Evolutionary conservation across 2,797 vertebrate species (phyloP).

Genomic region (Hybognathus amarus): DNA sequence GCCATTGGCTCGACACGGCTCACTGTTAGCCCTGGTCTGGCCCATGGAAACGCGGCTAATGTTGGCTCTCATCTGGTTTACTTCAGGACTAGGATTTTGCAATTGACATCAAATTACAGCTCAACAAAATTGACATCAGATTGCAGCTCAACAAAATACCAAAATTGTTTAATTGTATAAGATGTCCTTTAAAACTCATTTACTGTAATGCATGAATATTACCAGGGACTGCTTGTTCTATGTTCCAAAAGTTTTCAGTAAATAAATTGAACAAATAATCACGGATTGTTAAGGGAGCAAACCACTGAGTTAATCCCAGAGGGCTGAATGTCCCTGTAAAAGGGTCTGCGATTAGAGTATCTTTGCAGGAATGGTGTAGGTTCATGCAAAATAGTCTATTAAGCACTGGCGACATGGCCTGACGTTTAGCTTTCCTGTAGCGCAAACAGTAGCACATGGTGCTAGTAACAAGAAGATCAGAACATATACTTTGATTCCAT

Average conservation of each 20-base stretch:
- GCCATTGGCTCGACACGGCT: too few relatives aligned
- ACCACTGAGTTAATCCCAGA: slow-evolving; percentile 3
- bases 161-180: background rate
- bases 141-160: background rate
- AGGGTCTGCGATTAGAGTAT: slow-evolving; percentile 1
- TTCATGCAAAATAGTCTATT: background rate
- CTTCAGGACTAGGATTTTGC: background rate
- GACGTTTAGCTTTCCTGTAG: background rate
- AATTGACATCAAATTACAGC: background rate
- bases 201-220: background rate
- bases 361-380: background rate
- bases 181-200: background rate
- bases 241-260: background rate
- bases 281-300: background rate
- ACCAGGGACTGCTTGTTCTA: background rate
- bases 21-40: too few relatives aligned
- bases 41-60: too few relatives aligned
- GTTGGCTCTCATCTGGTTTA: background rate
- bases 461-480: background rate
- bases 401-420: background rate
- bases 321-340: background rate
- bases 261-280: background rate
- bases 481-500: background rate
- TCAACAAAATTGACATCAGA: background rate
- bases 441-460: background rate